phyloP scores from a whole-genome alignment of 2,888 invertebrate genomes.

The Odontothrips loti region DNA sequence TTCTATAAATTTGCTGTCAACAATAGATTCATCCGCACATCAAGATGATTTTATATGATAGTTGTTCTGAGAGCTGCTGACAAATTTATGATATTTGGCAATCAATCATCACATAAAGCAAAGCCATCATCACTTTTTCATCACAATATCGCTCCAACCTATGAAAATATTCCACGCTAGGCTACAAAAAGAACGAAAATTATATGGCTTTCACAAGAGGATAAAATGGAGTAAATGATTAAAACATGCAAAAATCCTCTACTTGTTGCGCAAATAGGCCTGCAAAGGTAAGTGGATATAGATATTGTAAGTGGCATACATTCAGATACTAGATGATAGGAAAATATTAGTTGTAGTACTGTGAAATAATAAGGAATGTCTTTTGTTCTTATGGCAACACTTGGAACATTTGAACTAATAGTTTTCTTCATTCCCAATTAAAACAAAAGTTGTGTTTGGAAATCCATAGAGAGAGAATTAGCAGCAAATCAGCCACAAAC shows the following conservation, averaged over 20 bases:
- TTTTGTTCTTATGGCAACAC: not conserved
- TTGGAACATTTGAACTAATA: no score
- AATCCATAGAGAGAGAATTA: no score
- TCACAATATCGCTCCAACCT: conserved; percentile 9
- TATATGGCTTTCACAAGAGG: not conserved
- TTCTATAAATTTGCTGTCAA: not conserved
- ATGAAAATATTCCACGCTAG: not conserved
- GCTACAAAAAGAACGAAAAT: conserved; percentile 2
- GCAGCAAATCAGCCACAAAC: no score
- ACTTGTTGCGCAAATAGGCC: conserved; percentile 13
- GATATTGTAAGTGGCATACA: not conserved
- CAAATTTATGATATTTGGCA: conserved; percentile 8
- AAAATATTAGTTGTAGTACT: conserved; percentile 13
- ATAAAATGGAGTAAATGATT: not conserved
- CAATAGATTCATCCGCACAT: not conserved
- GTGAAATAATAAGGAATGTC: not conserved
- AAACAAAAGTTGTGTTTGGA: no score
- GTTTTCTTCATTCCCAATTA: no score
- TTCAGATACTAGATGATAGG: not conserved
- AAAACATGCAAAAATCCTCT: not conserved
- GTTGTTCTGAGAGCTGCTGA: not conserved
- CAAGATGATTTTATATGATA: not conserved
- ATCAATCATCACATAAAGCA: conserved; percentile 17
- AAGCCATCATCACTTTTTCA: conserved; percentile 14
- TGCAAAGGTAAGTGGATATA: not conserved